Evolutionary conservation across 2,888 invertebrate species (phyloP).

Genomic region (Callinectes sapidus): DNA sequence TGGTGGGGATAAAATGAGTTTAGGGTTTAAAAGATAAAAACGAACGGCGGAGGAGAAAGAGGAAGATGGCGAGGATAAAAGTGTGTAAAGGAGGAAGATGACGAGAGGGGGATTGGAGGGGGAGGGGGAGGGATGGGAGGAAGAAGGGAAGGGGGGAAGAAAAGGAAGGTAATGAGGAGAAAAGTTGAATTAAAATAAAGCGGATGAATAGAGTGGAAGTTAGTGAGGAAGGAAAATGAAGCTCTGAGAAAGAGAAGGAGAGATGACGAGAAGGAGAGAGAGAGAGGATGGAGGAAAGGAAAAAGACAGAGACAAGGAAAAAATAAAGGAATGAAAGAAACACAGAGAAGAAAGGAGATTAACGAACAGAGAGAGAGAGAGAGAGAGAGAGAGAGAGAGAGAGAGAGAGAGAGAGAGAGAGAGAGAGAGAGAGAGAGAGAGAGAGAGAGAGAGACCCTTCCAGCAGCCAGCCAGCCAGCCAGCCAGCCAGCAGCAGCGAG

Average conservation of each 20-base stretch:
- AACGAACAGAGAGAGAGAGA: constrained; percentile 41
- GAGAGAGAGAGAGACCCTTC: not conserved
- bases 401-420: constrained; percentile 35
- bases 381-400: constrained; percentile 57
- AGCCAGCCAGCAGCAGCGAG: not conserved
- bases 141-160: not conserved
- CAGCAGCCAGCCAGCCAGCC: not conserved
- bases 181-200: not conserved
- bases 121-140: not conserved
- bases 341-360: constrained; percentile 48
- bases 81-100: not conserved
- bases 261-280: not conserved
- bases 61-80: not conserved
- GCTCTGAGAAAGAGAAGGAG: not conserved
- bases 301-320: constrained; percentile 14
- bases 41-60: not conserved
- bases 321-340: constrained; percentile 43
- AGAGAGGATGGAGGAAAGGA: not conserved
- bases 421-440: not conserved
- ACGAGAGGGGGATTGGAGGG: not conserved
- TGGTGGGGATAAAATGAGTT: not conserved
- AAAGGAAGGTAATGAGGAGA: not conserved
- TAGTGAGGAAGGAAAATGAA: constrained; percentile 13
- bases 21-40: not conserved
- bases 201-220: not conserved